These are phyloP conservation scores for Syngnathoides biaculeatus DNA, from an alignment of 2,113 vertebrate species.

Conservation along the genomic window DNA sequence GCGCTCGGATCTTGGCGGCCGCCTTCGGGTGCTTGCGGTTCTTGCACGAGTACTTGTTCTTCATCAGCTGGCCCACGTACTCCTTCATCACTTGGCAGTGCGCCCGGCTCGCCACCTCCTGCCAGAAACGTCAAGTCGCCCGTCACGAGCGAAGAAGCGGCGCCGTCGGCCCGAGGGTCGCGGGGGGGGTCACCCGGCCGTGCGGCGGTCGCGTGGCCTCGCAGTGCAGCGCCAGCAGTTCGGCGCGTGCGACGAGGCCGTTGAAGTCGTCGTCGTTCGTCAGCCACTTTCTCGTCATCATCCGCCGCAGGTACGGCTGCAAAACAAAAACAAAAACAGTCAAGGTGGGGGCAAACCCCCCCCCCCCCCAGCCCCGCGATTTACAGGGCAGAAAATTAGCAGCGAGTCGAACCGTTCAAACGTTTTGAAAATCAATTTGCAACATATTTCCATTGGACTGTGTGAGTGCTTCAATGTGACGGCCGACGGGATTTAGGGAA, in stretches of 20 bases:
- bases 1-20: constrained; percentile 48
- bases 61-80: constrained; percentile 73
- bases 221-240: constrained; percentile 46
- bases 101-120: constrained; percentile 56
- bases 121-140: neutral
- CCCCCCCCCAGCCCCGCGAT: too few species aligned
- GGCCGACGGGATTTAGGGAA: too few species aligned
- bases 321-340: neutral
- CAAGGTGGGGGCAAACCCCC: too few species aligned
- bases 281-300: constrained; percentile 76
- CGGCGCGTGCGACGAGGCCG: constrained; percentile 31
- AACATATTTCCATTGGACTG: too few species aligned
- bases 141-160: neutral
- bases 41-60: constrained; percentile 66
- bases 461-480: too few species aligned
- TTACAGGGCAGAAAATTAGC: too few species aligned
- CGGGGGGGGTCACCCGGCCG: constrained; percentile 39
- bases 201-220: constrained; percentile 48
- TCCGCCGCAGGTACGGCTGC: constrained; percentile 61
- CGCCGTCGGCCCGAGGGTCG: too few species aligned
- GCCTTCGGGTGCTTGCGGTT: constrained; percentile 68
- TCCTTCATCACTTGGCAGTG: constrained; percentile 63
- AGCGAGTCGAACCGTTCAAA: too few species aligned
- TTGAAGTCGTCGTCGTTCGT: constrained; percentile 61
- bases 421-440: too few species aligned